A percentile compares a stretch with the other conserved stretches of the same genome.
phyloP scores from a whole-genome alignment of 2,797 vertebrate species.

The Tarsius wallacei region DNA sequence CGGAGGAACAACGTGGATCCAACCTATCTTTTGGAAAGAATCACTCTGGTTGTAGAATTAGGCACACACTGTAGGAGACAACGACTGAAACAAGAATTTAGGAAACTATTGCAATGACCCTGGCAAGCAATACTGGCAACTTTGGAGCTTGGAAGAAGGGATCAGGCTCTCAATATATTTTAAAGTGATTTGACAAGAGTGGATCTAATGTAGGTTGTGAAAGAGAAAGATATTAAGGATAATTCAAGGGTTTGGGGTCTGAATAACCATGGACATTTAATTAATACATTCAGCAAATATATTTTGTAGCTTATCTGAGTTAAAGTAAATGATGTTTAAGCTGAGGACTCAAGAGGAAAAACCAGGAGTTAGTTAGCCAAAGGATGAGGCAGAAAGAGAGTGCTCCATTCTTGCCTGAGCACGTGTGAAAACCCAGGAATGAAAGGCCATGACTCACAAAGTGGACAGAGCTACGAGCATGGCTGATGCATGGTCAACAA shows the following conservation, averaged over 20 bases:
- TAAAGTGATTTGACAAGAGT: neutral
- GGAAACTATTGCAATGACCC: neutral
- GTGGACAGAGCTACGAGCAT: neutral
- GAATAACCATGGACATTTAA: neutral
- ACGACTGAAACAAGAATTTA: neutral
- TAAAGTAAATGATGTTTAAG: neutral
- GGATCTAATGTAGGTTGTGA: neutral
- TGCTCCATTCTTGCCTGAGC: neutral
- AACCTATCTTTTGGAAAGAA: neutral
- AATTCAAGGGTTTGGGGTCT: neutral
- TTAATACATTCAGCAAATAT: neutral
- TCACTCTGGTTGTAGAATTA: neutral
- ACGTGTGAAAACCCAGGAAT: fast-evolving
- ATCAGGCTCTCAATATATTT: neutral
- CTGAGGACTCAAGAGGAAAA: neutral
- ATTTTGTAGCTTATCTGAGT: neutral
- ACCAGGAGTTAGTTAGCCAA: neutral
- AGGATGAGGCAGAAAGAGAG: neutral
- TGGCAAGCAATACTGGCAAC: neutral
- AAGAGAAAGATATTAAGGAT: neutral
- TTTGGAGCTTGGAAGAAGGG: neutral
- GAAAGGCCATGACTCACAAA: too few relatives aligned
- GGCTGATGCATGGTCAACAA: too few relatives aligned
- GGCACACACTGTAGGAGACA: neutral
- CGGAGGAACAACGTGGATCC: neutral